phyloP scores from a whole-genome alignment of 2,113 vertebrate species.

The Psittacula cyanocephala region DNA sequence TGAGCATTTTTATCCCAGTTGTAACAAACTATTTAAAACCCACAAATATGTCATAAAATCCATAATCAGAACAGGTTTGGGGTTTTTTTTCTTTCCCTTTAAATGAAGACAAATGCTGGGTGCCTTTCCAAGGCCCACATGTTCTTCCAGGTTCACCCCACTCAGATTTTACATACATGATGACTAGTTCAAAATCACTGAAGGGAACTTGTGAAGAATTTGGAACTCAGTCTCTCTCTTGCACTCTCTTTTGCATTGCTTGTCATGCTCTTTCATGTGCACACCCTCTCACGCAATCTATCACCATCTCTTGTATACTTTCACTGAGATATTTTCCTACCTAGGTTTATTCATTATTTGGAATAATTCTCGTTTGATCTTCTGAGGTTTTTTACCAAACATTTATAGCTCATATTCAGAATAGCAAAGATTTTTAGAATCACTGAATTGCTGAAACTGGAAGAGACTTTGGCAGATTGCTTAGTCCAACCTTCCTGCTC shows the following conservation, averaged over 20 bases:
- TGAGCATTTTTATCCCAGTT: neutral
- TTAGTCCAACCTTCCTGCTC: neutral
- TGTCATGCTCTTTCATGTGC: neutral
- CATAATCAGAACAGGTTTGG: neutral
- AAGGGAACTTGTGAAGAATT: neutral
- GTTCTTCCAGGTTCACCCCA: neutral
- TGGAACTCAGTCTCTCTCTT: neutral
- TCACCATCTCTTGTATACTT: neutral
- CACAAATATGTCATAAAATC: neutral
- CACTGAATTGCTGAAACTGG: neutral
- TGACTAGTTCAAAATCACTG: neutral
- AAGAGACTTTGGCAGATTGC: neutral
- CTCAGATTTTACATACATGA: neutral
- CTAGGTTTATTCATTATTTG: neutral
- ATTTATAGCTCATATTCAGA: neutral
- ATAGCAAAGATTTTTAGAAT: neutral
- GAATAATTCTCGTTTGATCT: neutral
- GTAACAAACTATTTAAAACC: neutral
- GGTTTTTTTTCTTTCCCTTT: neutral
- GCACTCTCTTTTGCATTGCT: neutral
- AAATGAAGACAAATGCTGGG: neutral
- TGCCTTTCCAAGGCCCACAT: neutral
- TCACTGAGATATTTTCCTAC: neutral
- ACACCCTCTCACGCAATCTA: neutral
- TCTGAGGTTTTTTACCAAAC: neutral